phyloP scores from a whole-genome alignment of 2,113 vertebrate species.

The Theropithecus gelada region DNA sequence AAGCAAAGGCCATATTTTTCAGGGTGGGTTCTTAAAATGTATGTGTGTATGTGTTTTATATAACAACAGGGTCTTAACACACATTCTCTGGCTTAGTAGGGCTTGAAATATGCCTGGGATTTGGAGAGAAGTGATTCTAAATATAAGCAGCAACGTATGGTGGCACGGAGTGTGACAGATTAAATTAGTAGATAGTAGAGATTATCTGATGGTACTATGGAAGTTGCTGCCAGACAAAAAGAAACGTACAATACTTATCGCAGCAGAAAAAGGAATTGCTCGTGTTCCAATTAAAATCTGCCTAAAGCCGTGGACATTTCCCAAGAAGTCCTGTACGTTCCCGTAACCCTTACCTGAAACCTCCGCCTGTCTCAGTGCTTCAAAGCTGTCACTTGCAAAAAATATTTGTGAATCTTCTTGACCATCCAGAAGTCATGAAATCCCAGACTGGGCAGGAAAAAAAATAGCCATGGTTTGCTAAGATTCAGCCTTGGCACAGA shows the following conservation, averaged over 20 bases:
- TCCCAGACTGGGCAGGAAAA: conserved; percentile 21
- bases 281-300: neutral
- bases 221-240: conserved; percentile 26
- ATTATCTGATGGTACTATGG: neutral
- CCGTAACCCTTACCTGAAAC: neutral
- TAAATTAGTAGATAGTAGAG: neutral
- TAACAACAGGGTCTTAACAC: conserved; percentile 49
- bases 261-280: neutral
- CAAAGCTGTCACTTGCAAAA: conserved; percentile 49
- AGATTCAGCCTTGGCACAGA: neutral
- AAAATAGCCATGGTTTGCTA: neutral
- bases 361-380: neutral
- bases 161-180: neutral
- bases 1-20: conserved; percentile 80
- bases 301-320: accelerated
- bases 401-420: conserved; percentile 22
- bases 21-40: conserved; percentile 55
- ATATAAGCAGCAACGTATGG: neutral
- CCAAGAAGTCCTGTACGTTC: neutral
- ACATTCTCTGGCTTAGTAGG: neutral
- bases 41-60: neutral
- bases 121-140: neutral
- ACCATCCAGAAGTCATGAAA: conserved; percentile 23
- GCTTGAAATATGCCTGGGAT: conserved; percentile 22
- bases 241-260: neutral